These are phyloP conservation scores for Oryzias celebensis DNA, from an alignment of 2,113 vertebrate species.

Conservation along the genomic window DNA sequence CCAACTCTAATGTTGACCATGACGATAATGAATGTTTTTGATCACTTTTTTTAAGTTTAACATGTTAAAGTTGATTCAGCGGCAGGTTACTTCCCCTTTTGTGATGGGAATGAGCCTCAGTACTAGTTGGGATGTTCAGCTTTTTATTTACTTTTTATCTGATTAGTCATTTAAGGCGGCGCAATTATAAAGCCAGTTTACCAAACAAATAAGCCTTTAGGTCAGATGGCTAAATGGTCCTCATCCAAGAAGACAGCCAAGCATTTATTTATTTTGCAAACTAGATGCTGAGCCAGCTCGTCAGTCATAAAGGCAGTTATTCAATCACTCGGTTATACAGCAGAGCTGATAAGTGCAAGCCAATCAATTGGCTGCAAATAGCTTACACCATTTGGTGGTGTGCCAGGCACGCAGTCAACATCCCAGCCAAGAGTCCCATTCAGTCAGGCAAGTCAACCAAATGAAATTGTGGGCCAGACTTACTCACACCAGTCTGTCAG, in stretches of 20 bases:
- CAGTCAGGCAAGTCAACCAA: conserved; percentile 42
- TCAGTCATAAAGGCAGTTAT: conserved; percentile 12
- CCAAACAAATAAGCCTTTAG: not conserved
- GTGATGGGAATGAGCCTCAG: not conserved
- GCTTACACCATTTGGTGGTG: conserved; percentile 30
- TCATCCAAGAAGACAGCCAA: conserved; percentile 2
- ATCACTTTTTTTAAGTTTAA: no score
- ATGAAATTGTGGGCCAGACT: conserved; percentile 24
- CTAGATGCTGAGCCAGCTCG: conserved; percentile 11
- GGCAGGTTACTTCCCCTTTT: no score
- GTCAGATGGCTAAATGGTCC: not conserved
- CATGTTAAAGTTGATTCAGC: no score
- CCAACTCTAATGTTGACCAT: not conserved
- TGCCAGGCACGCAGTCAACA: conserved; percentile 20
- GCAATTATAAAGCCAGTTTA: not conserved
- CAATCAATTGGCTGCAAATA: conserved; percentile 20
- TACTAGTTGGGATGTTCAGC: not conserved
- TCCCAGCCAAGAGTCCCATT: conserved; percentile 19
- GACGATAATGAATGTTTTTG: no score
- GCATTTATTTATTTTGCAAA: conserved; percentile 22
- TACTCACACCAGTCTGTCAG: conserved; percentile 18
- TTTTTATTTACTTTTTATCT: not conserved
- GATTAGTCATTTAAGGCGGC: not conserved
- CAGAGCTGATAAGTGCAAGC: conserved; percentile 1
- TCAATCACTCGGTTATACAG: conserved; percentile 12